phyloP scores from a whole-genome alignment of 2,113 vertebrate genomes.

The Penelope pileata region DNA sequence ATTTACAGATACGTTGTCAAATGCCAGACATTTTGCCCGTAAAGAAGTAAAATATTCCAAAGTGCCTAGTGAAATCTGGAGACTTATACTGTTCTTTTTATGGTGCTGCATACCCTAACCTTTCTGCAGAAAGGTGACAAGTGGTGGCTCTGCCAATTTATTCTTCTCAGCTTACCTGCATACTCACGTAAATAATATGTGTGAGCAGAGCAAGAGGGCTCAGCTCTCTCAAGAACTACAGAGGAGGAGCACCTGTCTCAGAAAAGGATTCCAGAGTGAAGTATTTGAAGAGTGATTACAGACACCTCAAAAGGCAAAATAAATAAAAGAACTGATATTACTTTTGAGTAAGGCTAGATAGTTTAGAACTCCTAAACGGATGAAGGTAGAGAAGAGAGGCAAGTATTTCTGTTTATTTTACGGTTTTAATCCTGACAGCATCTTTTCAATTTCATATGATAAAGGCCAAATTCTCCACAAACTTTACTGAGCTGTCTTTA shows the following conservation, averaged over 20 bases:
- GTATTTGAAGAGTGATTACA: background rate
- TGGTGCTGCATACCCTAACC: background rate
- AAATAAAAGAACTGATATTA: background rate
- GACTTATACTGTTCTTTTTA: background rate
- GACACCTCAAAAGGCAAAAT: background rate
- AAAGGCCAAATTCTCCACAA: background rate
- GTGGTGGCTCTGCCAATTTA: background rate
- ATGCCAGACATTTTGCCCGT: background rate
- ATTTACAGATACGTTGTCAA: background rate
- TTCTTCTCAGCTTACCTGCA: background rate
- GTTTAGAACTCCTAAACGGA: background rate
- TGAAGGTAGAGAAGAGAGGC: background rate
- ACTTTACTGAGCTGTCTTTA: background rate
- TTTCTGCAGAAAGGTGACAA: background rate
- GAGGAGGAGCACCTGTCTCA: background rate
- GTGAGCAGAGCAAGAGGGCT: background rate
- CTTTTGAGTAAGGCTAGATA: background rate
- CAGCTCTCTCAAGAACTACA: background rate
- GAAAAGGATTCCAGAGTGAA: background rate
- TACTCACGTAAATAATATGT: slow-evolving; percentile 21
- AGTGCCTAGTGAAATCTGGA: background rate
- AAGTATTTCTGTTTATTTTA: background rate
- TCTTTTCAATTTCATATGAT: background rate
- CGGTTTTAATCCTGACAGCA: background rate
- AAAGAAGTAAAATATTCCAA: background rate